Evolutionary conservation across 2,797 vertebrate genomes (phyloP).

Genomic region (Poecilia picta): DNA sequence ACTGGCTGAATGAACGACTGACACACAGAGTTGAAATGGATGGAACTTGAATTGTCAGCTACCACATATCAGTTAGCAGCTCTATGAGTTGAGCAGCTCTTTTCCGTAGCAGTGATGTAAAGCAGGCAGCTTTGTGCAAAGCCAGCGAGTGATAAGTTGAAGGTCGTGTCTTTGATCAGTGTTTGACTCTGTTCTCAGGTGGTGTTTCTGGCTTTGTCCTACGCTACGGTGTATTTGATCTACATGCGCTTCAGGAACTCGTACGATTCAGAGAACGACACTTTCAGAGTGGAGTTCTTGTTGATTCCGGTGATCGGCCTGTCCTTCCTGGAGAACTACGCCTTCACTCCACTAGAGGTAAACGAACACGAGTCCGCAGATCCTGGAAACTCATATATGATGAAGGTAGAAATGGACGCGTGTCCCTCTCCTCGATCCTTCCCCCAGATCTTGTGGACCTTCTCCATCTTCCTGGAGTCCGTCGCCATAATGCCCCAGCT

Average conservation of each 20-base stretch:
- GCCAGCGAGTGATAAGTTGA: no score
- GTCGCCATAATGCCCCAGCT: constrained; percentile 97
- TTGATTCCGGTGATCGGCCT: constrained; percentile 91
- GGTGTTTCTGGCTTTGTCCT: constrained; percentile 91
- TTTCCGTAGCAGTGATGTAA: background rate
- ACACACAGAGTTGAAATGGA: background rate
- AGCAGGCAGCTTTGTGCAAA: constrained; percentile 2
- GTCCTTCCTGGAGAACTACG: constrained; percentile 94
- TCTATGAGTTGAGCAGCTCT: background rate
- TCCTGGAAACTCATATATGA: background rate
- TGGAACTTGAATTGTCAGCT: background rate
- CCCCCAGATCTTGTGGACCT: constrained; percentile 92
- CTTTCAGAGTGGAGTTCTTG: constrained; percentile 93
- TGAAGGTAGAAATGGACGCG: background rate
- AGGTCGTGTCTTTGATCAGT: background rate
- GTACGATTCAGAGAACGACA: constrained; percentile 88
- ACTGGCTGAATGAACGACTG: background rate
- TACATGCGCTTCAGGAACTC: constrained; percentile 89
- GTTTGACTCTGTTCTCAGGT: constrained; percentile 75
- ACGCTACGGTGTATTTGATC: constrained; percentile 92
- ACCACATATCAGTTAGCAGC: background rate
- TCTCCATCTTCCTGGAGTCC: constrained; percentile 96
- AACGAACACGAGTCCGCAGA: background rate
- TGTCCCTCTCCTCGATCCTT: background rate
- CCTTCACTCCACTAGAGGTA: constrained; percentile 91